Evolutionary conservation across 92 coral and sea anemone genomes (phyloP), one percentile per base, ranked within the genome.

Genomic region (Metridium senile): DNA sequence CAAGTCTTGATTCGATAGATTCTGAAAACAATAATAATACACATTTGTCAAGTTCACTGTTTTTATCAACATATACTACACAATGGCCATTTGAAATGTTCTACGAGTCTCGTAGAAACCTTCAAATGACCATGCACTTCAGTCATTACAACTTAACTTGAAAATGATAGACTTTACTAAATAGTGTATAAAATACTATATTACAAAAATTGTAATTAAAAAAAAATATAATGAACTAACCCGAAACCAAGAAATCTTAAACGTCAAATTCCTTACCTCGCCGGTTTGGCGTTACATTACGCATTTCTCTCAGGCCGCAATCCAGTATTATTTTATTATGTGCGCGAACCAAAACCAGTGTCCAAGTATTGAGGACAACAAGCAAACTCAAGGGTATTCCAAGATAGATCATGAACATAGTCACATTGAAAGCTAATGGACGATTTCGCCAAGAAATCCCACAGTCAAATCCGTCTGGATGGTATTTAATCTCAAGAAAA

Each of bases 381-480:
- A 82, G 51, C 0, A 45, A 1, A 26, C 58, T 28, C 33, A 85
- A 80, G 0, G 89, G 89, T 0, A 85, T n/a, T 3, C 65, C 65
- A 0, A 85, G 71, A 30, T 85, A 82, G 20, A 77, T 53, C 52
- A 58, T 18, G 6, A 61, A 67, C 17, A 70, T 49, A 11, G 77
- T 67, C 31, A 85, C 20, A 1, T 66, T 62, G 35, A 85, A 81
- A 19, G 53, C 72, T 26, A 80, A 0, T 27, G 72, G 77, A 28
- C 81, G 62, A 17, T 35, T 29, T 0, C 67, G 30, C 89, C 89
- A 85, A 0, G 68, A 63, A 1, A 85, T 32, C 3, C 89, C 85
- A 33, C 89, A 85, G 76, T 68, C 85, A 28, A 70, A 56, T 0
- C 77, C 62, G 6, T 56, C 21, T 32, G 74, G 62, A 34, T 68